These are phyloP conservation scores for Miichthys miiuy DNA, from an alignment of 2,797 vertebrate species.

Conservation along the genomic window DNA sequence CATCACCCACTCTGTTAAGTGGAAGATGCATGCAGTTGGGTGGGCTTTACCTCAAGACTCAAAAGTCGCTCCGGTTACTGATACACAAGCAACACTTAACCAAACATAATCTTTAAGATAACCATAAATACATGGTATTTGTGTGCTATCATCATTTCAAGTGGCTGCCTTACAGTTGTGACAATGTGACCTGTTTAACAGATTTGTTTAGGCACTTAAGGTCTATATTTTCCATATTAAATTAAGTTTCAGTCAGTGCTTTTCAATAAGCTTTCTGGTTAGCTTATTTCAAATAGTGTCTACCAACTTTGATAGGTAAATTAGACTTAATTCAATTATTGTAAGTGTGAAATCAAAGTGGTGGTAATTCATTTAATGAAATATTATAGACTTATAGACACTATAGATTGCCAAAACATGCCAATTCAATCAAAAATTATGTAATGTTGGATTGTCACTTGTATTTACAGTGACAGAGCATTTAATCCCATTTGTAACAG, in stretches of 20 bases:
- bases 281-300: not conserved
- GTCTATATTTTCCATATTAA: not conserved
- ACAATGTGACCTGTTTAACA: not conserved
- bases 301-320: not conserved
- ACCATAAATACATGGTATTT: not conserved
- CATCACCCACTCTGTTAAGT: slow-evolving; percentile 21
- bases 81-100: slow-evolving; percentile 25
- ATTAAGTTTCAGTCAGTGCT: not conserved
- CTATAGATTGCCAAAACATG: not conserved
- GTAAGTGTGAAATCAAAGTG: not conserved
- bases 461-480: not conserved
- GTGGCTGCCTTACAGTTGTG: not conserved
- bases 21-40: slow-evolving; percentile 20
- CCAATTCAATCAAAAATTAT: not conserved
- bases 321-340: not conserved
- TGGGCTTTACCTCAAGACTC: slow-evolving; percentile 31
- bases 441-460: not conserved
- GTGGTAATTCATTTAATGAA: no score
- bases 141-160: not conserved
- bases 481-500: not conserved
- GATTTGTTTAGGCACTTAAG: not conserved
- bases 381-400: not conserved
- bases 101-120: not conserved
- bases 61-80: not conserved
- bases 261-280: not conserved